Evolutionary conservation across 1,140 invertebrate species (phyloP), one percentile per base, ranked within the genome.

Genomic region (Drosophila azteca): DNA sequence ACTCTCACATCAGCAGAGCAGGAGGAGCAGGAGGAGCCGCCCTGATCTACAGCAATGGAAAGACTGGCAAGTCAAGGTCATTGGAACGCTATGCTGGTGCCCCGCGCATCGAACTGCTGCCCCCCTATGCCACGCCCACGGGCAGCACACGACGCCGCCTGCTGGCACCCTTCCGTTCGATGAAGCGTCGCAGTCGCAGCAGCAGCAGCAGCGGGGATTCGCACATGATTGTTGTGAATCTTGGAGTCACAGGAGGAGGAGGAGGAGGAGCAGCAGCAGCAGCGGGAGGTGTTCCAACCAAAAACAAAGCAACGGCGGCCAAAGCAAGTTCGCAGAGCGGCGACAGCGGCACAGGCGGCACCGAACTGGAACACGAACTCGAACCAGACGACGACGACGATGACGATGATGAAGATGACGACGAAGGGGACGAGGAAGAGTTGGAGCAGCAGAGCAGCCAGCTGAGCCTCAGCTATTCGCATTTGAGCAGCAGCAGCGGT

Each of bases 151-250:
- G 85, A 8, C 89, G 84, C 5, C 90, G 90, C n/a, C 62, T 91
- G n/a, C 80, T 91, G 1, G 77, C 90, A 20, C 90, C 90, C 20
- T 91, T 91, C 54, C 88, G 88, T 1, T 90, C 90, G 0, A 69
- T 91, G 57, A 90, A 90, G 65, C 79, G 90, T 6, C 90, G 90
- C 77, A 91, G 90, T 72, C 89, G 90, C 44, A 91, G 90, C 82
- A 91, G 90, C 70, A 90, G 84, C 74, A 90, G 89, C 79, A 91
- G 90, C 70, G 88, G 78, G 48, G 89, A 91, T 11, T 90, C 84
- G 2, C 90, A 87, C 3, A 13, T 82, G 49, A 71, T 81, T 15
- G 68, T 79, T 24, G 75, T 89, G 8, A 85, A 81, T 41, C 59
- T 69, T 3, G 71, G 64, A 55, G 65, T 26, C 24, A 26, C 84